phyloP scores from a whole-genome alignment of 1,140 invertebrate genomes.

The Leucophenga varia region DNA sequence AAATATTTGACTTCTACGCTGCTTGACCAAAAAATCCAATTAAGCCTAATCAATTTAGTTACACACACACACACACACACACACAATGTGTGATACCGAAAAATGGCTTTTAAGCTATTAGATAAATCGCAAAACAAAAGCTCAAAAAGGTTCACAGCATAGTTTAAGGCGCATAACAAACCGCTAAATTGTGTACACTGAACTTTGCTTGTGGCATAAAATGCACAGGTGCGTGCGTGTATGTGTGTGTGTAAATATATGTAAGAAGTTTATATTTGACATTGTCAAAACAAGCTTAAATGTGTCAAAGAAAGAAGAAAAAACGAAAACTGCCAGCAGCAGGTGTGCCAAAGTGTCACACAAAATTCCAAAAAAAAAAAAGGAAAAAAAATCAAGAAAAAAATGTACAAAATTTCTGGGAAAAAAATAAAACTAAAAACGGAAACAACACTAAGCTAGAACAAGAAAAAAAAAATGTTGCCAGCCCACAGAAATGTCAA shows the following conservation, averaged over 20 bases:
- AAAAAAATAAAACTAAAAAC: neutral
- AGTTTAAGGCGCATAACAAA: neutral
- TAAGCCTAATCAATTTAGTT: too few relatives aligned
- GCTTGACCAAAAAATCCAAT: too few relatives aligned
- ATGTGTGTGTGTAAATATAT: too few relatives aligned
- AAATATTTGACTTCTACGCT: conserved; percentile 5
- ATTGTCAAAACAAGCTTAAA: conserved; percentile 20
- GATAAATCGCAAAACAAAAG: conserved; percentile 8
- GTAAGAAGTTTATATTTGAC: too few relatives aligned
- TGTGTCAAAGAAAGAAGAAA: neutral
- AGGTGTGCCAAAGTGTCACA: conserved; percentile 48
- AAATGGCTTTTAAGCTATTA: conserved; percentile 13
- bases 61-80: too few relatives aligned
- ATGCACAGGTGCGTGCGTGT: too few relatives aligned
- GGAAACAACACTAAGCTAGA: neutral
- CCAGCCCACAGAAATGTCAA: conserved; percentile 17
- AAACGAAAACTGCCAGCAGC: conserved; percentile 5
- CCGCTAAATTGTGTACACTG: neutral
- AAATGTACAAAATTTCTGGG: neutral
- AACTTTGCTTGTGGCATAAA: conserved; percentile 2
- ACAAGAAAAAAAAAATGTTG: neutral
- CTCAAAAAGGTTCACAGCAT: too few relatives aligned
- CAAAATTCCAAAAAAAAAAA: conserved; percentile 24
- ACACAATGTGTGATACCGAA: neutral
- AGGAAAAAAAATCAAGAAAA: too few relatives aligned